Conservation (phyloP, 2,113 vertebrate genomes). For the Pseudopodoces humilis region DNA sequence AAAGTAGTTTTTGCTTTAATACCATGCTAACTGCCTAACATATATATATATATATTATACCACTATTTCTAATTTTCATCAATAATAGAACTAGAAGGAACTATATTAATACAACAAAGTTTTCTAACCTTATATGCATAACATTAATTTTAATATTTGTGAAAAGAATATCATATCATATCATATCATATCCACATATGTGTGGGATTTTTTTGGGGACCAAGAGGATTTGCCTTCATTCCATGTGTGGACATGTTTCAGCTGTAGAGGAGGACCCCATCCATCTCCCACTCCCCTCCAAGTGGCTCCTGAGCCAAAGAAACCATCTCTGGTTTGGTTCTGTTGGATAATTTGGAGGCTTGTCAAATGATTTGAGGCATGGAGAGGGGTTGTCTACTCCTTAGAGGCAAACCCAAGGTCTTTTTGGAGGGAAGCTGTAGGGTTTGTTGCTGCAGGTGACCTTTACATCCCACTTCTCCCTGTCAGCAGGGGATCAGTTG, state of each 20-base stretch:
- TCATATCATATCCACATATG: no score
- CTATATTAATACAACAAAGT: no score
- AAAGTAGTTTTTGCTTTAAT: no score
- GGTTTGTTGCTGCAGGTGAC: background rate
- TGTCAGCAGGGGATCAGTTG: background rate
- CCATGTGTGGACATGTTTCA: accelerated
- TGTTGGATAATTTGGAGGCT: background rate
- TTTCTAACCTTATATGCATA: no score
- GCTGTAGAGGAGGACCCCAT: no score
- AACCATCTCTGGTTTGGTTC: background rate
- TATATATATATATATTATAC: no score
- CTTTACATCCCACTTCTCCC: background rate
- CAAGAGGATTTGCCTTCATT: background rate
- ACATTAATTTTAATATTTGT: no score
- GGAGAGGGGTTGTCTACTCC: background rate
- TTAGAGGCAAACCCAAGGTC: background rate
- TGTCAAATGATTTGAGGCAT: background rate
- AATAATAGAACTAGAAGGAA: no score
- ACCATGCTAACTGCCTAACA: no score
- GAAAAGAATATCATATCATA: no score
- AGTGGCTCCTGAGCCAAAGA: background rate
- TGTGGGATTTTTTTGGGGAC: no score
- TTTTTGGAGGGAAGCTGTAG: background rate
- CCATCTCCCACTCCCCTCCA: background rate
- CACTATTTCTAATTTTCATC: no score